Conservation (phyloP, 2,113 vertebrate genomes). For the Lonchura striata region DNA sequence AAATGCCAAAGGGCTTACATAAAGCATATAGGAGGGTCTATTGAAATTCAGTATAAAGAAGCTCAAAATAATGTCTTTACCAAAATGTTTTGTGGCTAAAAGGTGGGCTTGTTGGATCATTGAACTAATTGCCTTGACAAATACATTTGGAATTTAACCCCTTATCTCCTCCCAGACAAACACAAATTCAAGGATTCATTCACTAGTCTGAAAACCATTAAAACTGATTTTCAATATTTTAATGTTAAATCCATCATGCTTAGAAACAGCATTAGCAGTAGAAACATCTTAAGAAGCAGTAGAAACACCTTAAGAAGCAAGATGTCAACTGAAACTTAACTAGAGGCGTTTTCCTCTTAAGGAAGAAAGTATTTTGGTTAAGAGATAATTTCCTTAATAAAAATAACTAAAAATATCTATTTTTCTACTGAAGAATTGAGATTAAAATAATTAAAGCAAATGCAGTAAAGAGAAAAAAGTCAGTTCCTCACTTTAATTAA, state of each 20-base stretch:
- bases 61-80: conserved; percentile 56
- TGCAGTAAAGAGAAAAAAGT: not conserved
- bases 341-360: not conserved
- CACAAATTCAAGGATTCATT: not conserved
- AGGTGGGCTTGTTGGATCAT: conserved; percentile 54
- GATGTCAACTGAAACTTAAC: not conserved
- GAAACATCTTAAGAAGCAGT: not conserved
- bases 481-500: not conserved
- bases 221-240: not conserved
- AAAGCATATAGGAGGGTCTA: conserved; percentile 44
- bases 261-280: not conserved
- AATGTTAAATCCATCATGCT: not conserved
- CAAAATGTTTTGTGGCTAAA: conserved; percentile 40
- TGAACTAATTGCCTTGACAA: conserved; percentile 64
- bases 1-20: conserved; percentile 59
- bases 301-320: not conserved
- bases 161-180: not conserved
- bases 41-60: conserved; percentile 57
- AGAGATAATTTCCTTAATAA: not conserved
- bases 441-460: not conserved
- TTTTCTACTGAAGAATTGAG: not conserved
- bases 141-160: conserved; percentile 6
- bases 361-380: not conserved
- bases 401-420: not conserved
- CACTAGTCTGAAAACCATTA: not conserved